These are phyloP conservation scores for Jacana jacana DNA, from an alignment of 2,113 vertebrate species.

Conservation along the genomic window DNA sequence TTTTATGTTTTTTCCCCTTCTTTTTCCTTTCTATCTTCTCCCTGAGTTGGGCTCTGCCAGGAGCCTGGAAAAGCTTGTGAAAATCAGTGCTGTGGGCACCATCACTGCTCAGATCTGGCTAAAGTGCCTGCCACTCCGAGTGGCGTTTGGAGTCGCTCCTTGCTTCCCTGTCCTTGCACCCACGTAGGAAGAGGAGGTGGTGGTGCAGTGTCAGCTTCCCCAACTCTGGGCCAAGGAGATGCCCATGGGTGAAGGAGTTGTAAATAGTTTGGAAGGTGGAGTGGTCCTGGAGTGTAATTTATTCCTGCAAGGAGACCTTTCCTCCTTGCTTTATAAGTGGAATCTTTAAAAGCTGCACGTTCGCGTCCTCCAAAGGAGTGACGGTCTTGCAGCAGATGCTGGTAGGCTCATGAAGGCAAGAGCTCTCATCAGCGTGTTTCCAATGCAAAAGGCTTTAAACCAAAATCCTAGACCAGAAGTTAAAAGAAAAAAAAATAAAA, in stretches of 20 bases:
- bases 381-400: not conserved
- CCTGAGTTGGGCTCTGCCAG: not conserved
- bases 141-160: not conserved
- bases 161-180: not conserved
- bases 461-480: not conserved
- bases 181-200: rapidly evolving
- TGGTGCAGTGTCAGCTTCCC: not conserved
- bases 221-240: not conserved
- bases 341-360: not conserved
- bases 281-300: not conserved
- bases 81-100: not conserved
- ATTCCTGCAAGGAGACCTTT: not conserved
- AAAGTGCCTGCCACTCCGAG: constrained; percentile 34
- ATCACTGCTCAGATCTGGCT: not conserved
- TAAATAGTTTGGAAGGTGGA: constrained; percentile 35
- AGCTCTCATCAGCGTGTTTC: not conserved
- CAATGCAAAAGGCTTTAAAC: constrained; percentile 33
- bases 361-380: not conserved
- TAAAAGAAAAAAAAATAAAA: not conserved
- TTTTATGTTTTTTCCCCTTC: no score
- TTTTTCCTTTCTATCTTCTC: not conserved
- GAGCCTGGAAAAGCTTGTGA: rapidly evolving
- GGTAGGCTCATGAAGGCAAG: not conserved
- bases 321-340: not conserved
- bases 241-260: not conserved